Evolutionary conservation across 2,113 vertebrate genomes (phyloP), one percentile per base, ranked within the genome.

Genomic region (Chroicocephalus ridibundus): DNA sequence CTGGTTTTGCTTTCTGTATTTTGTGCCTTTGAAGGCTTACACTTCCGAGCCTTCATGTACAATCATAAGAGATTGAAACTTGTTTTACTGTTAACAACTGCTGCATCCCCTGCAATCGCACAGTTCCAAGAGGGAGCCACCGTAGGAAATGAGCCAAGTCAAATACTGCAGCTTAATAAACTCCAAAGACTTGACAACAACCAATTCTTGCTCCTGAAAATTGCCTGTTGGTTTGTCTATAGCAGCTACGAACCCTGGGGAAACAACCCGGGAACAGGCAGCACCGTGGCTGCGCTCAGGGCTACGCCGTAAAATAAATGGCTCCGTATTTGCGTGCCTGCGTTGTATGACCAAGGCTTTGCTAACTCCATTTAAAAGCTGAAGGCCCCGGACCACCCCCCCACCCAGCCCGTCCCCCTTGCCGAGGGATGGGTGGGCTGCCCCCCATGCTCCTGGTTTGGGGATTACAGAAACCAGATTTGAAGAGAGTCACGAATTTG

Each of bases 61-160:
- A 40, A 77, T 58, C 64, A 61, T 62, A 74, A 88, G 90, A 88
- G 85, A 83, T 11, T 81, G 90, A 92, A 90, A 80, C 58, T 87
- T 94, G 78, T 72, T 93, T 96, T 82, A n/a, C 74, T 88, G 74
- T 85, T 95, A 95, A 88, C 90, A 93, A 93, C 66, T 74, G 78
- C 94, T 95, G 92, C 94, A 93, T 94, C 62, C 71, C 32, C 72
- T 93, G 90, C 93, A 96, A 96, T 93, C 88, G 49, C 82, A 55
- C 54, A 83, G 64, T 44, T 95, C 85, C 17, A 49, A 93, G 79
- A 86, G 82, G 71, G 75, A 93, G 27, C 79, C 46, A 9, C 82
- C 42, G 84, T 15, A 94, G 93, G 95, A 94, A 96, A 94, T 24
- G 78, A 95, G 93, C 96, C 92, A 96, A 96, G 75, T 76, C 93